These are phyloP conservation scores for Hydractinia symbiolongicarpus DNA, from an alignment of 30 jellyfish, hydroid and myxozoan species.

Conservation along the genomic window DNA sequence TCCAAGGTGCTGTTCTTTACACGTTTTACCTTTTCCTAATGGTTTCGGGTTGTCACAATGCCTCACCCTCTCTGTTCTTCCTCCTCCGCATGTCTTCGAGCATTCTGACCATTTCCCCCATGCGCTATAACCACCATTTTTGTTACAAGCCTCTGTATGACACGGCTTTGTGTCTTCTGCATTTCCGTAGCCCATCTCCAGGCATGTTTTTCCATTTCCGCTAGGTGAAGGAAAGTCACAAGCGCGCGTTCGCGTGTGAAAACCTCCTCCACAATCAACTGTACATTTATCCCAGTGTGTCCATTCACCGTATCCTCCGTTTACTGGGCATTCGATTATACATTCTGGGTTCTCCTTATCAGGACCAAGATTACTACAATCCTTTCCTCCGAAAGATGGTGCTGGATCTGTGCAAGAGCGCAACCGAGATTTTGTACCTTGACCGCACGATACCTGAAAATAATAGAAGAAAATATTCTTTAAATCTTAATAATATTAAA, in stretches of 20 bases:
- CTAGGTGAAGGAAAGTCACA: constrained; percentile 31
- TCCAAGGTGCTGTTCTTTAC: constrained; percentile 21
- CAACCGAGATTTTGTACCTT: background rate
- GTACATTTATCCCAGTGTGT: constrained; percentile 16
- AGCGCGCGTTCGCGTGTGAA: constrained; percentile 15
- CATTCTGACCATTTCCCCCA: constrained; percentile 20
- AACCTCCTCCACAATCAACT: constrained; percentile 21
- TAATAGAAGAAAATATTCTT: background rate
- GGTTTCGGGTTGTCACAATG: constrained; percentile 18
- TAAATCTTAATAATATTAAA: too few relatives aligned
- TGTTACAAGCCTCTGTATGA: constrained; percentile 13
- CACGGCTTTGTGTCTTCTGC: constrained; percentile 26
- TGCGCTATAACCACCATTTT: constrained; percentile 10
- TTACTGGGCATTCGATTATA: background rate
- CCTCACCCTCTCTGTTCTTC: constrained; percentile 27
- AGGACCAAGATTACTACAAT: constrained; percentile 5
- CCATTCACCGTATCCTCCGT: constrained; percentile 31
- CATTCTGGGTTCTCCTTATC: background rate
- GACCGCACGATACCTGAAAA: constrained; percentile 15
- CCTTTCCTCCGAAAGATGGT: constrained; percentile 17
- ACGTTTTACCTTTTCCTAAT: constrained; percentile 9
- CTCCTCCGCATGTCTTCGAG: constrained; percentile 18
- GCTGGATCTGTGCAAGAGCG: constrained; percentile 5
- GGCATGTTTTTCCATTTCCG: constrained; percentile 17
- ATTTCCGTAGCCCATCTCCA: constrained; percentile 20